Percentiles rank a stretch among this genome's conserved stretches.
phyloP scores from a whole-genome alignment of 1,140 invertebrate species.

The Neotoxoptera formosana region DNA sequence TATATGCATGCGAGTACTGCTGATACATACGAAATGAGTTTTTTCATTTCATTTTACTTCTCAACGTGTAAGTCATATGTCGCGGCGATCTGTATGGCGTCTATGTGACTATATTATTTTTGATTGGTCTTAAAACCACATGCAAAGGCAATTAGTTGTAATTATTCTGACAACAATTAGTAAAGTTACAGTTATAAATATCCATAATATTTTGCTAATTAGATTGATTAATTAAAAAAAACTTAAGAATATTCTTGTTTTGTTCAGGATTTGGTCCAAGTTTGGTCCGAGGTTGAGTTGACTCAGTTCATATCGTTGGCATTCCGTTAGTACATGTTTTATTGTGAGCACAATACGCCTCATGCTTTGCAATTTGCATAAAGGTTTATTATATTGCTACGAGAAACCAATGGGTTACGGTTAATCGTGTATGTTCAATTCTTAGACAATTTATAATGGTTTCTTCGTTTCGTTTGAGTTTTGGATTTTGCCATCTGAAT shows the following conservation, averaged over 20 bases:
- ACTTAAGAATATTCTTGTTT: neutral
- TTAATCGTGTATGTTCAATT: neutral
- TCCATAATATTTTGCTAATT: too few relatives aligned
- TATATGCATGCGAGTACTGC: too few relatives aligned
- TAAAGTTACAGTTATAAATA: too few relatives aligned
- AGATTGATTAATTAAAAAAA: neutral
- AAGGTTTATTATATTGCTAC: neutral
- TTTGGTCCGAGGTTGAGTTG: neutral
- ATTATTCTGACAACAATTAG: too few relatives aligned
- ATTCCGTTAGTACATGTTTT: neutral
- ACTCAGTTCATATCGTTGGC: neutral
- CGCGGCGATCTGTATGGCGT: too few relatives aligned
- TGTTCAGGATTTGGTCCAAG: neutral
- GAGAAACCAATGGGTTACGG: neutral
- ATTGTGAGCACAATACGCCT: neutral
- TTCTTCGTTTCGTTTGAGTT: neutral
- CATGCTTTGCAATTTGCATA: neutral
- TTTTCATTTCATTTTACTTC: too few relatives aligned
- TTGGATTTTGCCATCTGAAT: neutral
- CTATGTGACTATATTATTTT: too few relatives aligned
- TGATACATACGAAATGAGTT: too few relatives aligned
- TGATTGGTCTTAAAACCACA: too few relatives aligned
- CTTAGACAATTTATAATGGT: neutral
- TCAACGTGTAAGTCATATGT: too few relatives aligned
- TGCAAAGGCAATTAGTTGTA: too few relatives aligned